phyloP scores from a whole-genome alignment of 2,113 vertebrate species.

The Todiramphus saurophagus region DNA sequence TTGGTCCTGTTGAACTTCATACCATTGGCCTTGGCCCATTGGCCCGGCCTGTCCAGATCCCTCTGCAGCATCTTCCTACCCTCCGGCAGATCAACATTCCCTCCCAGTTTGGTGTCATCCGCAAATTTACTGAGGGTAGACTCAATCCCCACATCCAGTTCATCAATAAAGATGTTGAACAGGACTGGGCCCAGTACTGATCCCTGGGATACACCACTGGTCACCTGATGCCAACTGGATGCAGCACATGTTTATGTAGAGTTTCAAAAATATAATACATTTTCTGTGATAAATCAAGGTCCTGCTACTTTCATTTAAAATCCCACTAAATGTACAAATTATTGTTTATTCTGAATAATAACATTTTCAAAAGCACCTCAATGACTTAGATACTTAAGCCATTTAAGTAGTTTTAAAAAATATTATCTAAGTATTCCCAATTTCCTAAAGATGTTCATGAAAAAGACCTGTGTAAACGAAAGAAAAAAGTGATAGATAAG shows the following conservation, averaged over 20 bases:
- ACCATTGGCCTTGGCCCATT: too few relatives aligned
- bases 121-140: too few relatives aligned
- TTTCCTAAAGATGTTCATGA: background rate
- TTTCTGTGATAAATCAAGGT: background rate
- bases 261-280: background rate
- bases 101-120: too few relatives aligned
- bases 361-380: background rate
- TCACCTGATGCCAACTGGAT: too few relatives aligned
- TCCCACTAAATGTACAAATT: background rate
- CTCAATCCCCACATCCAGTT: too few relatives aligned
- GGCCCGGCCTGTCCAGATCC: too few relatives aligned
- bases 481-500: background rate
- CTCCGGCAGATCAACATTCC: too few relatives aligned
- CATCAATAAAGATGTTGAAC: too few relatives aligned
- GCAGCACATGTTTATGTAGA: background rate
- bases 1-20: too few relatives aligned
- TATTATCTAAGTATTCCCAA: background rate
- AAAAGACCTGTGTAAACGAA: background rate
- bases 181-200: too few relatives aligned
- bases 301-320: background rate
- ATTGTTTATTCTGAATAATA: background rate
- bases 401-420: background rate
- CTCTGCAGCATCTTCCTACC: too few relatives aligned
- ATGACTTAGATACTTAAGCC: background rate
- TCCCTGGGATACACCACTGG: too few relatives aligned